Conservation (phyloP, 2,113 vertebrate genomes). For the Crotalus tigris region DNA sequence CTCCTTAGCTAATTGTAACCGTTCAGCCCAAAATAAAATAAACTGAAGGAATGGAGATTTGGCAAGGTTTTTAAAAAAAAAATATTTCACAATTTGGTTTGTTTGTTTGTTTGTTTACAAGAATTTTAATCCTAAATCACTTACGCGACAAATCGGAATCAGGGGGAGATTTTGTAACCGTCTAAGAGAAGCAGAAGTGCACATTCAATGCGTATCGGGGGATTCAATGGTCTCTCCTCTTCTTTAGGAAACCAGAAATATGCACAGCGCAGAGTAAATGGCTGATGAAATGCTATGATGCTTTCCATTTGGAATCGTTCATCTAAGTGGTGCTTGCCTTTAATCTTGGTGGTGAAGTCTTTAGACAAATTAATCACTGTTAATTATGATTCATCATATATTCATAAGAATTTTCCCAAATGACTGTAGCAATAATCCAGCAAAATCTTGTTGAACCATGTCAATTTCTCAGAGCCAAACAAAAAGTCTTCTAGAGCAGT, state of each 20-base stretch:
- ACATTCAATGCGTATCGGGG: too few species aligned
- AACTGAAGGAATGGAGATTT: background rate
- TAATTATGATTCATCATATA: background rate
- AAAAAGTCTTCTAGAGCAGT: background rate
- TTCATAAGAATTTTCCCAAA: background rate
- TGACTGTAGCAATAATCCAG: background rate
- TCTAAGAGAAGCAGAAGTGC: background rate
- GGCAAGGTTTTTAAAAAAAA: background rate
- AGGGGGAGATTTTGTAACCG: background rate
- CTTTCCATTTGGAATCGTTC: background rate
- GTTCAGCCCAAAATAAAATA: conserved; percentile 7
- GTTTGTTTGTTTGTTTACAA: background rate
- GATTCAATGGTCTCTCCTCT: background rate
- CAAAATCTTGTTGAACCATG: background rate
- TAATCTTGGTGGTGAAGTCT: background rate
- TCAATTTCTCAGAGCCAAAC: background rate
- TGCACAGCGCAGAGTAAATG: background rate
- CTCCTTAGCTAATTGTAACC: background rate
- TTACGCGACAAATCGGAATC: background rate
- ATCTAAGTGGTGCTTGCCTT: background rate
- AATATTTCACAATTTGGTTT: background rate
- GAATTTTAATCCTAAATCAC: background rate
- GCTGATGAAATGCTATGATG: background rate
- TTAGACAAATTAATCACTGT: background rate
- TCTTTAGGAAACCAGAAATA: background rate